Base-by-base conservation (phyloP, 2,113 vertebrate species). In the Toxotes jaculatrix region DNA sequence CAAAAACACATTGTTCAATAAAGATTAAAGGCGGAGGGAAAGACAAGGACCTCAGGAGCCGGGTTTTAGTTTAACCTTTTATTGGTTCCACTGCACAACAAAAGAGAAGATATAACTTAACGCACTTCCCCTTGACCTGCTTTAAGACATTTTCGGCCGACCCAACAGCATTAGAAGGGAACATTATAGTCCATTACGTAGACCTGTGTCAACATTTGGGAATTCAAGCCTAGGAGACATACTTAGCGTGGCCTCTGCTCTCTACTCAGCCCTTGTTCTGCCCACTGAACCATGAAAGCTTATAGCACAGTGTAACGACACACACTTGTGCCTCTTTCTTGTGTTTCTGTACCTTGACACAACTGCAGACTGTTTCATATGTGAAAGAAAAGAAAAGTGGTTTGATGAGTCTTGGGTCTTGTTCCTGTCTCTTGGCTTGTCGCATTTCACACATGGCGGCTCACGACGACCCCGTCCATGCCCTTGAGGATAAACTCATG, bases 181-280 rank as follows among this genome's bases (percentile, higher is more conserved):
- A 82, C 51, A 63, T 90, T 87, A 83, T 27, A 43, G 70, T 73
- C 76, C 76, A 75, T 90, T 86, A 80, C 63, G 49, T 17, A 56
- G 85, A 73, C 55, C 38, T 87, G 80, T 87, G 93, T 93, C 89
- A 91, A 89, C 87, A 78, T 80, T 77, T 87, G 68, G 87, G 85
- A 88, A 87, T 81, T 87, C 27, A 77, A 74, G 74, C 70, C 87
- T 62, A 4, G 78, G 79, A 90, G 81, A 89, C 84, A 76, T 31
- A 77, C 81, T 87, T 72, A 88, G 34, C 17, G n/a, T 38, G 32
- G 47, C 61, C 69, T 66, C 66, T 80, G 40, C 55, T 65, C 62
- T 85, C 63, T 13, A 12, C 86, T 77, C 62, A 74, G 81, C 68
- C 79, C 32, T 60, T 88, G 65, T 66, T 74, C 42, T 31, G 55